Evolutionary conservation across 2,113 vertebrate species (phyloP).

Genomic region (Aspidoscelis tigris): DNA sequence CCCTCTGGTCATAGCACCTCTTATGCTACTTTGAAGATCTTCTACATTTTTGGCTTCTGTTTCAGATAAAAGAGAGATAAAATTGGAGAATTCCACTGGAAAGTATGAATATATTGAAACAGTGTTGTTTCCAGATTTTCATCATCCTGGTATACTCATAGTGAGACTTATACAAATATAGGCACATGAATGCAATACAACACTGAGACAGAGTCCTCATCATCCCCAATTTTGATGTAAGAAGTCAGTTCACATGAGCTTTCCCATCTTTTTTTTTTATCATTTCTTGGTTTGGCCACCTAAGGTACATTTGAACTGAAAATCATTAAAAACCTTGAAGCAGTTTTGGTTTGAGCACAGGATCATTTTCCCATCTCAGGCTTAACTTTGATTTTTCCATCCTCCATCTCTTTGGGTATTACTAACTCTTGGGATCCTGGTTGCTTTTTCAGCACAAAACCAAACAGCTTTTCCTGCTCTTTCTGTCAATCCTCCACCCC

Average conservation of each 20-base stretch:
- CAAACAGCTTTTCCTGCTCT: background rate
- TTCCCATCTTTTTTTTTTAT: slow-evolving; percentile 8
- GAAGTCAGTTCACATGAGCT: background rate
- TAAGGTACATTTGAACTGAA: background rate
- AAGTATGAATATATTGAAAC: background rate
- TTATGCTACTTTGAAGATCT: too few relatives aligned
- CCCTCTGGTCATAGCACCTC: too few relatives aligned
- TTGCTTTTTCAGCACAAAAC: slow-evolving; percentile 13
- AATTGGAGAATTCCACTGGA: background rate
- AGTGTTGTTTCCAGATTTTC: background rate
- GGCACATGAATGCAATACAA: background rate
- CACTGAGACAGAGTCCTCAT: background rate
- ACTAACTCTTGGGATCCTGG: background rate
- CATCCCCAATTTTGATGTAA: background rate
- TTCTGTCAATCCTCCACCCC: background rate
- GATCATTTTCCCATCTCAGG: slow-evolving; percentile 20
- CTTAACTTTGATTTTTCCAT: slow-evolving; percentile 8
- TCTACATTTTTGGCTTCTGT: too few relatives aligned
- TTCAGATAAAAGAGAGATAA: too few relatives aligned
- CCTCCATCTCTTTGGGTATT: slow-evolving; percentile 19
- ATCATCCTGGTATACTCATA: background rate
- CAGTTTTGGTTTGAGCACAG: background rate
- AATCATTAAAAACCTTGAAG: background rate
- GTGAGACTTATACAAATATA: too few relatives aligned
- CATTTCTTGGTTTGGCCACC: background rate